Conservation (phyloP, 2,113 vertebrate species). For the Eptesicus fuscus region DNA sequence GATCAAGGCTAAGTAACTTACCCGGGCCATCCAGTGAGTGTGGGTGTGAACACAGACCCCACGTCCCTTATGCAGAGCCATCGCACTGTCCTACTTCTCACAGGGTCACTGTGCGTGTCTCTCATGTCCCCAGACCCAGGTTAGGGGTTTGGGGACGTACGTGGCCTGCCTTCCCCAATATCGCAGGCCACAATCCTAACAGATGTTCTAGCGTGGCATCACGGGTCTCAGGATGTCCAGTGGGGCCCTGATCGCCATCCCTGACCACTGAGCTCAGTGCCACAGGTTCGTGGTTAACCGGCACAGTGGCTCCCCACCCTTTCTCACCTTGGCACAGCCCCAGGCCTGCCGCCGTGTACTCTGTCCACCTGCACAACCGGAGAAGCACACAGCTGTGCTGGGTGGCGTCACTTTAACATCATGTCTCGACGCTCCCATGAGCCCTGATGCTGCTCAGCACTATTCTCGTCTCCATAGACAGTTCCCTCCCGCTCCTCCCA, state of each 20-base stretch:
- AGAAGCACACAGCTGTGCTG: neutral
- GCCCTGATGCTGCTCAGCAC: neutral
- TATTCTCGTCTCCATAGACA: neutral
- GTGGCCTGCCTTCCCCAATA: neutral
- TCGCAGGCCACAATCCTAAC: rapidly evolving
- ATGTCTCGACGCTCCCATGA: neutral
- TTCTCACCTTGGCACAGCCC: neutral
- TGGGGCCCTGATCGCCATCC: neutral
- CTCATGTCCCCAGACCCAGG: neutral
- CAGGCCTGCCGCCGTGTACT: neutral
- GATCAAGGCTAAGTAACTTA: neutral
- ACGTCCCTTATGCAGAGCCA: neutral
- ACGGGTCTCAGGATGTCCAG: neutral
- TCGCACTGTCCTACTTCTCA: rapidly evolving
- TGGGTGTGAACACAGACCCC: neutral
- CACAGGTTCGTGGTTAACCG: neutral
- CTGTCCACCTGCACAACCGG: too few relatives aligned
- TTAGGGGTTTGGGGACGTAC: neutral
- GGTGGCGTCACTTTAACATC: neutral
- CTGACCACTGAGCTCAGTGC: neutral
- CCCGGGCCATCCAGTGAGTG: neutral
- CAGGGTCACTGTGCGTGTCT: neutral
- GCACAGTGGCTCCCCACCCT: neutral
- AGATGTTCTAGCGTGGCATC: rapidly evolving
- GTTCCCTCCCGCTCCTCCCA: too few relatives aligned